Conservation (phyloP, 2,113 vertebrate species). For the Alces alces region DNA sequence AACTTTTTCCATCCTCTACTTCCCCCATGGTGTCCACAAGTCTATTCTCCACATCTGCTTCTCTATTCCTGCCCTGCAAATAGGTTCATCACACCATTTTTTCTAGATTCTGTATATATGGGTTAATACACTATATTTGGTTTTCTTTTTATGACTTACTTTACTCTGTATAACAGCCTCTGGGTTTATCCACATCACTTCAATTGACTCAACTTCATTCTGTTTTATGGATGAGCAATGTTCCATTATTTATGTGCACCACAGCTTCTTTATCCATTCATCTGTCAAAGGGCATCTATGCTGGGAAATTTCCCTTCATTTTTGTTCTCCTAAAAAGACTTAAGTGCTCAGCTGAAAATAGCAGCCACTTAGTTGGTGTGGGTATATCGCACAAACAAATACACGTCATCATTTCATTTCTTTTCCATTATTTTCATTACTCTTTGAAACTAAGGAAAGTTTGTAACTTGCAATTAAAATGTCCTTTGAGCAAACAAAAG, state of each 20-base stretch:
- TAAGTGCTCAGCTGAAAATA: background rate
- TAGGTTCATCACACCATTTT: background rate
- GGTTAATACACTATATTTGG: background rate
- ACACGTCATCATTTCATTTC: background rate
- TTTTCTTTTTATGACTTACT: background rate
- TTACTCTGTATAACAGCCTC: background rate
- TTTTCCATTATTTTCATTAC: background rate
- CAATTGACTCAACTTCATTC: background rate
- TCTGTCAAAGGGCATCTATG: background rate
- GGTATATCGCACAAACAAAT: background rate
- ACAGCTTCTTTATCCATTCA: background rate
- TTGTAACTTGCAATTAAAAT: background rate
- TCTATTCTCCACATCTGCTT: background rate
- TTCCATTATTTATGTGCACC: background rate
- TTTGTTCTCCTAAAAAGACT: background rate
- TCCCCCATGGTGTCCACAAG: background rate
- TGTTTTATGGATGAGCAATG: background rate
- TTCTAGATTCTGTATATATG: background rate
- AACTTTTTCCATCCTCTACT: background rate
- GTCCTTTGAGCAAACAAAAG: background rate
- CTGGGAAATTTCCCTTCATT: background rate
- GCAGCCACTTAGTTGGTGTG: background rate
- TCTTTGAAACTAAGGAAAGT: background rate
- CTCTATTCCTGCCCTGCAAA: background rate
- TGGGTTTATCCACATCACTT: background rate